A percentile compares a stretch with the other conserved stretches of the same genome.
phyloP scores from a whole-genome alignment of 2,888 invertebrate species.

The Parasteatoda lunata region DNA sequence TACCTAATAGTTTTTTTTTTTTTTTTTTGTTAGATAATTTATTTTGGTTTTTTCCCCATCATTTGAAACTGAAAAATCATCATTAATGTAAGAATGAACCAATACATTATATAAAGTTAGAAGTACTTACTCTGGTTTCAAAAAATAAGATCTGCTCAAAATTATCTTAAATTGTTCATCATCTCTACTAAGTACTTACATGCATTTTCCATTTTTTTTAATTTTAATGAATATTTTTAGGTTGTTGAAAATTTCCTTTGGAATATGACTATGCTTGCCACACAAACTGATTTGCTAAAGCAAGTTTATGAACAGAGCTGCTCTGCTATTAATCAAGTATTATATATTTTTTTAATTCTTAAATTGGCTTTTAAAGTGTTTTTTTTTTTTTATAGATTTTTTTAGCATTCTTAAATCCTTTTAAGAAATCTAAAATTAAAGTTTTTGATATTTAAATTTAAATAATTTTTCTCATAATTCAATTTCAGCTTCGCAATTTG shows the following conservation, averaged over 20 bases:
- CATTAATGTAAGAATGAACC: too few relatives aligned
- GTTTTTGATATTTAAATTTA: background rate
- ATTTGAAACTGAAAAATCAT: too few relatives aligned
- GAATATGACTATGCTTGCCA: constrained; percentile 78
- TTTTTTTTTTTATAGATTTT: background rate
- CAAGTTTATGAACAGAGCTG: constrained; percentile 77
- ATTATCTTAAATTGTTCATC: too few relatives aligned
- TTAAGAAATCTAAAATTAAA: background rate
- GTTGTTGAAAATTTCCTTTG: constrained; percentile 78
- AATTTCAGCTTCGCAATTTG: constrained; percentile 40
- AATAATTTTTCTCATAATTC: background rate
- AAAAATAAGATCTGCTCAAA: background rate
- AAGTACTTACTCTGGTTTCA: too few relatives aligned
- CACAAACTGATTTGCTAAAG: constrained; percentile 77
- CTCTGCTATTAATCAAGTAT: constrained; percentile 77
- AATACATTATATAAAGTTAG: too few relatives aligned
- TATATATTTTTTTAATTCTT: background rate
- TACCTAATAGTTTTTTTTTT: too few relatives aligned
- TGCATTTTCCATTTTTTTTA: background rate
- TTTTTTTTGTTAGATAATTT: too few relatives aligned
- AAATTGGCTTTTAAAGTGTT: background rate
- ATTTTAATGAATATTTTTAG: background rate
- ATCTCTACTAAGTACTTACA: background rate
- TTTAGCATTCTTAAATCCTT: background rate
- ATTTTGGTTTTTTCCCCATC: too few relatives aligned